phyloP scores from a whole-genome alignment of 1,140 invertebrate species.

The Drosophila funebris region DNA sequence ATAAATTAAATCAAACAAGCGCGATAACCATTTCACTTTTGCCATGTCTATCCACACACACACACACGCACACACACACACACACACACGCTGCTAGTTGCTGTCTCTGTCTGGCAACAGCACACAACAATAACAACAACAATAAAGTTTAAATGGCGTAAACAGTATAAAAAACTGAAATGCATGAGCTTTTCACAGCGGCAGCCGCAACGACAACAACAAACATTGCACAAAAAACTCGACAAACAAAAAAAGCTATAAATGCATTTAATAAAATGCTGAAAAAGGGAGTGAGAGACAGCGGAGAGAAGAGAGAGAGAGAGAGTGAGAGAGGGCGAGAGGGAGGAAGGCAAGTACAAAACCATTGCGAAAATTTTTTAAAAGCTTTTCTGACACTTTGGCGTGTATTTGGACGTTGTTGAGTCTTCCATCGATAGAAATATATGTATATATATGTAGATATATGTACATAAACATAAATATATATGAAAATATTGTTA shows the following conservation, averaged over 20 bases:
- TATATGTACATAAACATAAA: not conserved
- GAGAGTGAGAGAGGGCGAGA: not conserved
- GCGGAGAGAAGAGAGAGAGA: not conserved
- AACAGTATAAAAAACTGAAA: constrained; percentile 61
- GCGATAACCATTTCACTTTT: constrained; percentile 74
- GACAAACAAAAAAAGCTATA: constrained; percentile 37
- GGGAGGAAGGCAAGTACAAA: not conserved
- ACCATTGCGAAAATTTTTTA: constrained; percentile 39
- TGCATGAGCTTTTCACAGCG: constrained; percentile 53
- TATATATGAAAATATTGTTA: constrained; percentile 32
- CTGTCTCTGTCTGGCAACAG: constrained; percentile 12
- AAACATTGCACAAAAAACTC: constrained; percentile 25
- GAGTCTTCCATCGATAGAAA: constrained; percentile 21
- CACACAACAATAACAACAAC: constrained; percentile 40
- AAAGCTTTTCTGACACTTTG: constrained; percentile 60
- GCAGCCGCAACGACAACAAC: constrained; percentile 31
- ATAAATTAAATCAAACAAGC: constrained; percentile 78
- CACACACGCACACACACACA: constrained; percentile 15
- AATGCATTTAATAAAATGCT: constrained; percentile 57
- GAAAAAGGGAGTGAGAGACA: not conserved
- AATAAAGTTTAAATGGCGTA: constrained; percentile 64
- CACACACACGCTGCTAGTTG: constrained; percentile 6
- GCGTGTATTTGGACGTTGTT: constrained; percentile 27
- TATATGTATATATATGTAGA: not conserved
- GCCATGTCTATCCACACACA: constrained; percentile 44